These are phyloP conservation scores for Synergus laeviventris DNA, from an alignment of 2,888 invertebrate species.

Conservation along the genomic window DNA sequence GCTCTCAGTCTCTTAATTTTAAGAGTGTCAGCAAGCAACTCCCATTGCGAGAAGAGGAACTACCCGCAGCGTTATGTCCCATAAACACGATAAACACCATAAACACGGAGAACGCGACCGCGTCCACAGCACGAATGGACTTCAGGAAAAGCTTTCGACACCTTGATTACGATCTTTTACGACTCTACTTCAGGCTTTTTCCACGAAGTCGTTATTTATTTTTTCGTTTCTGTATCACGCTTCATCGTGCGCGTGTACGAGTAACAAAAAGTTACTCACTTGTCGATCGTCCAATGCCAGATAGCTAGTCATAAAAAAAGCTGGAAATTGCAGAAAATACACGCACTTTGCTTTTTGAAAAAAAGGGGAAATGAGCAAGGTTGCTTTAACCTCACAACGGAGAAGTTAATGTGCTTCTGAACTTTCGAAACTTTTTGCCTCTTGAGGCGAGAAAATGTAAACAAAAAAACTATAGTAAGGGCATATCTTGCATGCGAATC, in stretches of 20 bases:
- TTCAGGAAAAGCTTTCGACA: slow-evolving; percentile 57
- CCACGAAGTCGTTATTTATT: slow-evolving; percentile 51
- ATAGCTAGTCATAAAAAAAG: slow-evolving; percentile 28
- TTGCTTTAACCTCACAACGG: slow-evolving; percentile 1
- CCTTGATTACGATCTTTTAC: slow-evolving; percentile 59
- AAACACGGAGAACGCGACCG: slow-evolving; percentile 58
- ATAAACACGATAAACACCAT: slow-evolving; percentile 69
- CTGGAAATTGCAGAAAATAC: background rate
- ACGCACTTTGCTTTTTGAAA: slow-evolving; percentile 18
- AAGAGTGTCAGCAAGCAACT: slow-evolving; percentile 58
- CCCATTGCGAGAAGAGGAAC: slow-evolving; percentile 59
- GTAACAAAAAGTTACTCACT: slow-evolving; percentile 33
- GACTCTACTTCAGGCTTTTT: slow-evolving; percentile 49
- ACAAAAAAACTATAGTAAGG: slow-evolving; percentile 15
- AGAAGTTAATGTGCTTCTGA: slow-evolving; percentile 23
- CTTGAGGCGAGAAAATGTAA: slow-evolving; percentile 23
- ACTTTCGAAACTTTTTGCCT: slow-evolving; percentile 18
- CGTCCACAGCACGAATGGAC: slow-evolving; percentile 53
- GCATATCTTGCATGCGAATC: background rate
- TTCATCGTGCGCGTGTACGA: slow-evolving; percentile 16
- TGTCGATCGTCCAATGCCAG: slow-evolving; percentile 19
- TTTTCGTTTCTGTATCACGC: slow-evolving; percentile 34
- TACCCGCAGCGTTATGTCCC: slow-evolving; percentile 64
- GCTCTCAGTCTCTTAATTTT: slow-evolving; percentile 65
- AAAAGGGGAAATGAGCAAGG: slow-evolving; percentile 2